Evolutionary conservation across 35 echinoderm and acorn worm species (phyloP), one percentile per base, ranked within the genome.

Genomic region (Holothuria glaberrima): DNA sequence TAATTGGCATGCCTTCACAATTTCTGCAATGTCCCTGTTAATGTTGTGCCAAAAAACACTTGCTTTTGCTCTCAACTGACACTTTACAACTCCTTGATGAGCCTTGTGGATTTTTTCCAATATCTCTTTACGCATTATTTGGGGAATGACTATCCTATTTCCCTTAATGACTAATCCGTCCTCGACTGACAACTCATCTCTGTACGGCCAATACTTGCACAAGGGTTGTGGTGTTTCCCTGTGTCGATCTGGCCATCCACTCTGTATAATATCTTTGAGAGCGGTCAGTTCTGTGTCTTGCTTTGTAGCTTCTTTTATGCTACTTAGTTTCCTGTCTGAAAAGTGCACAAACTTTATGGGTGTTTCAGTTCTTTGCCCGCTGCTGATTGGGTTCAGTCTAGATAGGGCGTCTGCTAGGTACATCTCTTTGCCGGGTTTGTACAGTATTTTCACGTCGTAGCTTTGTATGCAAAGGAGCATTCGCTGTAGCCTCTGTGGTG

Each of bases 1-100:
- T 52, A 61, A 83, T 3, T 67, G 30, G 29, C 94, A 95, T 9
- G 80, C 19, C 17, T 45, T 22, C 6, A 92, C 85, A n/a, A 63
- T n/a, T 22, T 82, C 56, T 32, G 84, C 78, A 32, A 92, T 95
- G 44, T 92, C 94, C 21, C 80, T 78, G 54, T 95, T 95, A 29
- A 95, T 92, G 50, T 79, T 89, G 18, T 59, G 73, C 94, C 71
- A 90, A 61, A 90, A 90, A 0, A 90, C 48, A 16, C 12, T 54
- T 61, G 71, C 32, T n/a, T 75, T 89, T 17, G 86, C 83, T 44
- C 83, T 67, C 57, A 90, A 61, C 75, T 71, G 30, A 77, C 92
- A 85, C 76, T 64, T 36, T 93, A 17, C 16, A 5, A 54, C 50
- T 0, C 50, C 50, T 17, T 14, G 50, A 17, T 54, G 50, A 14